phyloP scores from a whole-genome alignment of 2,888 invertebrate genomes.

The Poecilobothrus nobilitatus region DNA sequence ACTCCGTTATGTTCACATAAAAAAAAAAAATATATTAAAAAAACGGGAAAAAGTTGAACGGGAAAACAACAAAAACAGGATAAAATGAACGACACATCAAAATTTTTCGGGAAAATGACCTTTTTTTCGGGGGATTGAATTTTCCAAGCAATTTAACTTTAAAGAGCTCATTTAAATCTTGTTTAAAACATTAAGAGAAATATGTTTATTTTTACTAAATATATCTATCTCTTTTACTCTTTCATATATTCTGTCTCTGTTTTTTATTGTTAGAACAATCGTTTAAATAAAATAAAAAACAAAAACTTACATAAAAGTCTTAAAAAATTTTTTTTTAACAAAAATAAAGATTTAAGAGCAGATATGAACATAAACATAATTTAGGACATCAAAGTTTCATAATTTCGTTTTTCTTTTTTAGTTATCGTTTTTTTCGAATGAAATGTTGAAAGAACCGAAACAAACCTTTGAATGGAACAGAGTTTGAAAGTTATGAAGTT shows the following conservation, averaged over 20 bases:
- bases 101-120: neutral
- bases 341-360: too few species aligned
- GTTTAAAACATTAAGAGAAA: neutral
- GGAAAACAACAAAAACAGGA: neutral
- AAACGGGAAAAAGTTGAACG: neutral
- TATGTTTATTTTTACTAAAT: neutral
- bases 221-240: neutral
- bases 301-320: too few species aligned
- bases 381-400: too few species aligned
- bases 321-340: too few species aligned
- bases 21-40: neutral
- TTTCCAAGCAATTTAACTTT: neutral
- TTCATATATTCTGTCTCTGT: neutral
- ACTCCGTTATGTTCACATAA: neutral
- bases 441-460: too few species aligned
- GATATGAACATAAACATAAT: too few species aligned
- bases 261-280: too few species aligned
- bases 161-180: constrained; percentile 4
- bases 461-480: neutral
- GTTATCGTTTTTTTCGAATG: too few species aligned
- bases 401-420: too few species aligned
- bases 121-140: neutral
- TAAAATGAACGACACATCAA: neutral
- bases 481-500: neutral
- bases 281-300: too few species aligned